Evolutionary conservation across 2,797 vertebrate species (phyloP).

Genomic region (Okamejei kenojei): DNA sequence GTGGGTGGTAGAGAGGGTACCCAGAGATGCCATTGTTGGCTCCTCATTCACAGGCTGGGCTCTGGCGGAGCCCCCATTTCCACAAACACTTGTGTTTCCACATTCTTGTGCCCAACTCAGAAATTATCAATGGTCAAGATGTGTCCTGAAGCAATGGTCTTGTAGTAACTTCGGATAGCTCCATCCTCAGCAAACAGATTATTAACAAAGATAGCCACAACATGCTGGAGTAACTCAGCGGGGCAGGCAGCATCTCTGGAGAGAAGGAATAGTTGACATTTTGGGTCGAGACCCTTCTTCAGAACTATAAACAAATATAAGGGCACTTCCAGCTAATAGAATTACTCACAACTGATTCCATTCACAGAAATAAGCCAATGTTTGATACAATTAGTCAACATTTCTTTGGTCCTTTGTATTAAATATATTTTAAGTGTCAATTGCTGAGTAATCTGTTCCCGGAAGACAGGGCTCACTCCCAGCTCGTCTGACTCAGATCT

Average conservation of each 20-base stretch:
- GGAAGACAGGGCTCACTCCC: too few relatives aligned
- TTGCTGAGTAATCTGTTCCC: too few relatives aligned
- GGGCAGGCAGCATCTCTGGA: too few relatives aligned
- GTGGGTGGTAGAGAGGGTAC: too few relatives aligned
- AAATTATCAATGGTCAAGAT: neutral
- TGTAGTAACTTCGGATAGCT: neutral
- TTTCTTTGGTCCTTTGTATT: neutral
- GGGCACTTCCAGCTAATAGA: neutral
- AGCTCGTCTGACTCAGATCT: too few relatives aligned
- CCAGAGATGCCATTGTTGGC: too few relatives aligned
- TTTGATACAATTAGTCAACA: neutral
- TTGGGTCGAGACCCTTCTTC: too few relatives aligned
- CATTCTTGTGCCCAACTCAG: neutral
- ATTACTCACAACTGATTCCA: neutral
- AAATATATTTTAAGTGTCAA: neutral
- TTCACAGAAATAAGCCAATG: constrained; percentile 8
- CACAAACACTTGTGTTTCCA: neutral
- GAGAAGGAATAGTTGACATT: too few relatives aligned
- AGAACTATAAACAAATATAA: neutral
- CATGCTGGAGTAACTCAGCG: too few relatives aligned
- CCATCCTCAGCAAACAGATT: neutral
- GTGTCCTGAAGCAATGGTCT: neutral
- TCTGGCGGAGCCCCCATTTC: too few relatives aligned
- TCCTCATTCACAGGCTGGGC: too few relatives aligned
- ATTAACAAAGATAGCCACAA: too few relatives aligned